Evolutionary conservation across 64 coral and sea anemone species (phyloP), one percentile per base, ranked within the genome.

Genomic region (Stichodactyla helianthus): DNA sequence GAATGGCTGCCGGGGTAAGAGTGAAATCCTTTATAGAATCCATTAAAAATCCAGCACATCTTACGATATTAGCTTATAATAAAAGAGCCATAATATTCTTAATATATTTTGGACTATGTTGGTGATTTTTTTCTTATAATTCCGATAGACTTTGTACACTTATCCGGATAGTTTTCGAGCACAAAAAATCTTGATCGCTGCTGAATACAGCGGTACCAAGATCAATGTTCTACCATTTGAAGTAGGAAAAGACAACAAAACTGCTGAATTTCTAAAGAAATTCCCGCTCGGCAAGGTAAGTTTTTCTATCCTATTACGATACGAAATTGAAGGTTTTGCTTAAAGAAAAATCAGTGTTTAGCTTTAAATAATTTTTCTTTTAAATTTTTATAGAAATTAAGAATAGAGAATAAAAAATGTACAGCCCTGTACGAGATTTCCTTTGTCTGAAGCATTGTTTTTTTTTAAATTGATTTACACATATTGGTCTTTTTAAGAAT

Each of bases 81-180:
- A 53, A 12, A 71, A 83, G 52, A 70, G 31, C 44, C 59, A 52
- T 82, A 61, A 50, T 67, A 54, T 62, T 23, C 18, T 17, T 10
- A 54, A 22, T 61, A 53, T 35, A 51, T 12, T 27, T 88, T 65
- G 16, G 0, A 44, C 19, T 28, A 64, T 16, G 52, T 54, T 54
- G 26, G 44, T 23, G 20, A 16, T 84, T 19, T 83, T 87, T 63
- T 94, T 92, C 90, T 86, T 14, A 67, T 28, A 22, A 20, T 82
- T 82, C 53, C 85, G 14, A 31, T 61, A 98, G 97, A 93, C 84
- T 86, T 95, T 99, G 85, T 99, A 99, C 88, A 99, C 97, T 50
- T 99, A 99, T 84, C 93, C 93, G 81, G 97, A 99, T 44, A 95
- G 91, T 89, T 99, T 99, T 86, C 87, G 97, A 83, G 93, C 97